Base-by-base conservation (phyloP, 2,797 vertebrate species). In the Syngnathus acus region DNA sequence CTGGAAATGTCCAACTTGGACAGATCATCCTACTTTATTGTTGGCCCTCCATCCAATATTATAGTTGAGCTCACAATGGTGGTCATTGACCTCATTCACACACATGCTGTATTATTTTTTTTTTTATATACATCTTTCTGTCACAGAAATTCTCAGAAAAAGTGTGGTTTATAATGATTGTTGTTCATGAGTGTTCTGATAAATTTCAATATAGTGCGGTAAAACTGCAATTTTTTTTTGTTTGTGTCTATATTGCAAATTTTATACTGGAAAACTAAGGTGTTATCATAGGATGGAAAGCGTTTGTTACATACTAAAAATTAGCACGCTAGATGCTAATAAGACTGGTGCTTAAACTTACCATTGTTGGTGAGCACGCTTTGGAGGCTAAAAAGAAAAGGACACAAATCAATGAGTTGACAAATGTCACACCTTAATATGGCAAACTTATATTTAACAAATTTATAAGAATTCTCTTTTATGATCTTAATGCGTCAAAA, bases 341-440 rank as follows among this genome's bases (percentile, higher is more conserved):
- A 51, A 51, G 21, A 21, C 7, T 10, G 8, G 23, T 5, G n/a
- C 23, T 16, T 65, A 26, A 68, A 84, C 90, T 42, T 83, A 92
- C 91, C 89, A 54, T 73, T 72, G 50, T 84, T 68, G 67, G 39
- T 72, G 2, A 70, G 43, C 64, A 68, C 70, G 54, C 67, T 74
- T 65, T 72, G 68, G n/a, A 42, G 32, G 45, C 89, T 91, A 82
- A 55, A 32, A 70, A 61, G 8, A 50, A 47, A 66, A 78, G 16
- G 19, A 5, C 21, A 48, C 9, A 48, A 21, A 62, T 62, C 11
- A 62, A 62, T 43, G 5, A 21, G 26, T 43, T 23, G 42, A 23
- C n/a, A 32, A 32, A 16, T 57, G 26, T 57, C 62, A 19, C 48
- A 21, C 26, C 19, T 21, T 39, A 40, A 39, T 26, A 23, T 21